Percentiles rank a stretch among this genome's conserved stretches.
These are phyloP conservation scores for Crotalus helleri DNA, from an alignment of 2,113 vertebrate species.

Conservation along the genomic window DNA sequence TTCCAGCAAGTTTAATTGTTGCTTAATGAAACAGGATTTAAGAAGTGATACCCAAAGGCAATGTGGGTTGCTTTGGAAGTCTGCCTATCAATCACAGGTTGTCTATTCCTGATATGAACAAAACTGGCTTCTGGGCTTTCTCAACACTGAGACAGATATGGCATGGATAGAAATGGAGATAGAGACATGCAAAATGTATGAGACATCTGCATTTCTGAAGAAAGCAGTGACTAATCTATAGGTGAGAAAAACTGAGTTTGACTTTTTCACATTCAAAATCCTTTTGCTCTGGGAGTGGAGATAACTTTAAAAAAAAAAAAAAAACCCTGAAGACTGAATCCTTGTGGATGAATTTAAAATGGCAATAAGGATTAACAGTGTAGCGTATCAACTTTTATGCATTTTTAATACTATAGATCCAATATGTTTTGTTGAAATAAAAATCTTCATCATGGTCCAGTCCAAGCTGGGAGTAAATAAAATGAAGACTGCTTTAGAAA, in stretches of 20 bases:
- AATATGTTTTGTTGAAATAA: not conserved
- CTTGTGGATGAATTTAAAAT: not conserved
- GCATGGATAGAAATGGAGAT: not conserved
- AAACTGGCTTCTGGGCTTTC: not conserved
- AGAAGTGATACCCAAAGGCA: not conserved
- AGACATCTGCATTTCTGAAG: not conserved
- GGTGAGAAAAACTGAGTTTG: not conserved
- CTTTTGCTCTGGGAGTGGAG: not conserved
- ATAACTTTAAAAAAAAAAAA: not conserved
- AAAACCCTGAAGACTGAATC: not conserved
- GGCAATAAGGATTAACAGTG: not conserved
- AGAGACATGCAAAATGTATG: not conserved
- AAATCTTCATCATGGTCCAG: too few relatives aligned
- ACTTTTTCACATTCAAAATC: not conserved
- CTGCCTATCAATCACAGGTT: not conserved
- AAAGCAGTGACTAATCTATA: not conserved
- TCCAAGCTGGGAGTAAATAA: too few relatives aligned
- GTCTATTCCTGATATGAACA: not conserved
- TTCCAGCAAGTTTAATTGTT: not conserved
- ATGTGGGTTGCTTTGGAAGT: not conserved
- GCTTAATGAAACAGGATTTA: not conserved
- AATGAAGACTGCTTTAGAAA: too few relatives aligned
- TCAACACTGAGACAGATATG: not conserved
- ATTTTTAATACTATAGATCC: not conserved
- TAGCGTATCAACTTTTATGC: not conserved